Conservation (phyloP, 2,888 invertebrate species). For the Melanostoma mellinum region DNA sequence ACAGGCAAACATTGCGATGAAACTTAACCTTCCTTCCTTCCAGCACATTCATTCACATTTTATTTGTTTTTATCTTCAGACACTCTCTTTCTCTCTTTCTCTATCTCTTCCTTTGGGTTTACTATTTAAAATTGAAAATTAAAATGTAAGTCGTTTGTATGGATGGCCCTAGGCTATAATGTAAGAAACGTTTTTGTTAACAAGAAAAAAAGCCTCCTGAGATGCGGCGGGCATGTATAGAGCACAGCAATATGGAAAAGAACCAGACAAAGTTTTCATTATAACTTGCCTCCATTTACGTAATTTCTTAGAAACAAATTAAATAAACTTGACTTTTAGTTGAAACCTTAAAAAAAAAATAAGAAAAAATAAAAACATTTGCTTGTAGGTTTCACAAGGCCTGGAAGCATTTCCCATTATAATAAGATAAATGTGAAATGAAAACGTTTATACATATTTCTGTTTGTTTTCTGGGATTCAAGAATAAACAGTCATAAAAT, state of each 20-base stretch:
- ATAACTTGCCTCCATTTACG: neutral
- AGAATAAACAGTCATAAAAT: too few species aligned
- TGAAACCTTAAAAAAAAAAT: conserved; percentile 6
- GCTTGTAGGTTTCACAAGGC: too few species aligned
- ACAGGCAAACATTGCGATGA: conserved; percentile 10
- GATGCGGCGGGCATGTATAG: neutral
- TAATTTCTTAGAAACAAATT: too few species aligned
- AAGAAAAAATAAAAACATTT: too few species aligned
- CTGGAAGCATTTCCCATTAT: too few species aligned
- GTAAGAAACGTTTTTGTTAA: conserved; percentile 27
- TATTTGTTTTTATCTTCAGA: conserved; percentile 24
- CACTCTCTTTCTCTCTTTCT: neutral
- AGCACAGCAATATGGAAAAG: neutral
- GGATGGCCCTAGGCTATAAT: conserved; percentile 40
- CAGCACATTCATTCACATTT: conserved; percentile 9
- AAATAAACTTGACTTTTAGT: conserved; percentile 15
- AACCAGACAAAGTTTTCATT: conserved; percentile 13
- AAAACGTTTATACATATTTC: too few species aligned
- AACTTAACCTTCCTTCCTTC: conserved; percentile 27
- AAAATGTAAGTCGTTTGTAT: conserved; percentile 45
- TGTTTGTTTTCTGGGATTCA: too few species aligned
- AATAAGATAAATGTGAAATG: too few species aligned
- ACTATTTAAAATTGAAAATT: conserved; percentile 61
- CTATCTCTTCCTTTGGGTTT: conserved; percentile 9
- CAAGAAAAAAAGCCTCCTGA: conserved; percentile 10